Evolutionary conservation across 2,797 vertebrate genomes (phyloP).

Genomic region (Thunnus albacares): DNA sequence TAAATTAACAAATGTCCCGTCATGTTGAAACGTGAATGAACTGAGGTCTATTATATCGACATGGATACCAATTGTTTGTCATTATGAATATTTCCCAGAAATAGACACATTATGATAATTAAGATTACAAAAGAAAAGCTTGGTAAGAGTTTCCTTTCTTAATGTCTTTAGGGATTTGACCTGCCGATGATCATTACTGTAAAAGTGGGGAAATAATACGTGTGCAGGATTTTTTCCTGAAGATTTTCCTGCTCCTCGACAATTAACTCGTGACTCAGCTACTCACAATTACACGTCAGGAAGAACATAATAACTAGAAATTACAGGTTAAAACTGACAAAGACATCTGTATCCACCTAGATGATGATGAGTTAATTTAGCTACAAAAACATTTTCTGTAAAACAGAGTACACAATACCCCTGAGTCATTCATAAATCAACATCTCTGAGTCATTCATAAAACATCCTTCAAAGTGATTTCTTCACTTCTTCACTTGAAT

Average conservation of each 20-base stretch:
- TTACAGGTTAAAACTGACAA: conserved; percentile 46
- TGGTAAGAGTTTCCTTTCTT: conserved; percentile 11
- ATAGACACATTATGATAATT: conserved; percentile 29
- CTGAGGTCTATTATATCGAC: background rate
- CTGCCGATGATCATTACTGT: conserved; percentile 25
- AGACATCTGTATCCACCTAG: conserved; percentile 34
- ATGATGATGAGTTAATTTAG: conserved; percentile 45
- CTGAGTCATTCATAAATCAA: conserved; percentile 8
- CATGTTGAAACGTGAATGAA: background rate
- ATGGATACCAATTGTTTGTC: conserved; percentile 2
- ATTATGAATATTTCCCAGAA: background rate
- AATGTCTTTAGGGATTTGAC: conserved; percentile 14
- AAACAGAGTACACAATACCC: background rate
- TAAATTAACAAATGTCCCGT: background rate
- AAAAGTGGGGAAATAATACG: conserved; percentile 40
- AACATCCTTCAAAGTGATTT: background rate
- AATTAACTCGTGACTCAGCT: conserved; percentile 57
- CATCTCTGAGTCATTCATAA: no score
- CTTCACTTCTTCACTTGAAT: no score
- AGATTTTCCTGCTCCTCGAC: conserved; percentile 23
- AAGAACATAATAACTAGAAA: conserved; percentile 40
- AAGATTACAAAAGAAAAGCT: conserved; percentile 32
- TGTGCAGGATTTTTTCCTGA: conserved; percentile 10
- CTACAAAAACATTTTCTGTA: background rate
- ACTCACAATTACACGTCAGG: conserved; percentile 52